Conservation (phyloP, 1,140 invertebrate genomes). For the Neuroterus valhalla region DNA sequence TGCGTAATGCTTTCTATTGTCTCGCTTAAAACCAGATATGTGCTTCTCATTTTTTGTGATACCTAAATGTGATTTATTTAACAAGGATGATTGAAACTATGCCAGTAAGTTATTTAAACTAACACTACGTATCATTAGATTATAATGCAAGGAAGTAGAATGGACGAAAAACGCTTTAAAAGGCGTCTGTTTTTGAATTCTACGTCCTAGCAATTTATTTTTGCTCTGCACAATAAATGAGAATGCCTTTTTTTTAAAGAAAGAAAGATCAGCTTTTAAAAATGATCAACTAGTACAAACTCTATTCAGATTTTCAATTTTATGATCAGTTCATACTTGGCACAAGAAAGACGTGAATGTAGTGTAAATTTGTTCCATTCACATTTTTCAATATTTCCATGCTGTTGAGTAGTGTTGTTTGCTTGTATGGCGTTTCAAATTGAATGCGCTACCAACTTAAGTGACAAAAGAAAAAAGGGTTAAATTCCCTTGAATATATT, state of each 20-base stretch:
- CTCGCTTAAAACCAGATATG: neutral
- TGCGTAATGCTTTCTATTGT: neutral
- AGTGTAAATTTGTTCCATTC: no score
- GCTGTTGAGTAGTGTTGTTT: no score
- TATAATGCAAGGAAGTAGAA: neutral
- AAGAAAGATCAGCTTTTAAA: neutral
- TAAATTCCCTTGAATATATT: no score
- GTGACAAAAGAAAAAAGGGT: no score
- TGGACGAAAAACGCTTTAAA: neutral
- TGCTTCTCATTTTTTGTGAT: slow-evolving; percentile 10
- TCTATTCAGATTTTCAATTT: no score
- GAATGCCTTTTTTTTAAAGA: neutral
- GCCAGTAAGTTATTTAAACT: no score
- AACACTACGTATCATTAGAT: neutral
- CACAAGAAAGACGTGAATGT: no score
- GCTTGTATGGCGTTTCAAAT: no score
- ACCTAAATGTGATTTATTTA: neutral
- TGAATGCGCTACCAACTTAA: no score
- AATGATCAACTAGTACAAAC: no score
- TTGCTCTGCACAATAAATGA: neutral
- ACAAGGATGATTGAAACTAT: neutral
- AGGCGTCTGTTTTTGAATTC: neutral
- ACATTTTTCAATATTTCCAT: no score
- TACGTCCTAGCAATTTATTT: neutral
- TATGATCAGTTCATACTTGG: no score